These are phyloP conservation scores for Drosophila melanica DNA, from an alignment of 1,140 invertebrate species.

Conservation along the genomic window DNA sequence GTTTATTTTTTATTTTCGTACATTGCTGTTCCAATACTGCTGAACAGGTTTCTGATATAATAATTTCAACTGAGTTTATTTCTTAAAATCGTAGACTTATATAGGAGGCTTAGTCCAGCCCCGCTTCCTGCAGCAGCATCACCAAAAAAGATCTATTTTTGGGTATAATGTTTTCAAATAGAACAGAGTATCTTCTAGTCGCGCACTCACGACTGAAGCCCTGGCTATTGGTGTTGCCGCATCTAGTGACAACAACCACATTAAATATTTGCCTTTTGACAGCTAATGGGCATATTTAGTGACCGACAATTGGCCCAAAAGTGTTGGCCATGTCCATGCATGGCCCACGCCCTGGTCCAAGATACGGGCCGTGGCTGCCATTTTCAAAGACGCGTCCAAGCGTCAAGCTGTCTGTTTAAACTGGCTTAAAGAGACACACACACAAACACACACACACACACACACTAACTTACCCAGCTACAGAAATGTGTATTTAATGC, in stretches of 20 bases:
- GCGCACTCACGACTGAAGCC: too few relatives aligned
- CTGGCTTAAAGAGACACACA: slow-evolving; percentile 12
- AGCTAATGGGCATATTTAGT: slow-evolving; percentile 77
- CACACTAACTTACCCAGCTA: slow-evolving; percentile 15
- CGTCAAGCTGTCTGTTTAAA: slow-evolving; percentile 74
- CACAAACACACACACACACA: background rate
- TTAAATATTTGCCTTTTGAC: slow-evolving; percentile 77
- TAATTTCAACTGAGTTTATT: too few relatives aligned
- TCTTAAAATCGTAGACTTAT: too few relatives aligned
- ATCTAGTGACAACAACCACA: slow-evolving; percentile 52
- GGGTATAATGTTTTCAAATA: too few relatives aligned
- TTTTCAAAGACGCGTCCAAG: slow-evolving; percentile 22
- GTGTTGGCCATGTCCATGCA: slow-evolving; percentile 2
- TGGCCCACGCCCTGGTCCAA: background rate
- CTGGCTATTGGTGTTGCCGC: slow-evolving; percentile 26
- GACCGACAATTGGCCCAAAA: slow-evolving; percentile 43
- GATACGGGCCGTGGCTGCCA: slow-evolving; percentile 16
- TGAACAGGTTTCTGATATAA: too few relatives aligned
- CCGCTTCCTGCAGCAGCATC: too few relatives aligned
- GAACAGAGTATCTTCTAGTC: too few relatives aligned
- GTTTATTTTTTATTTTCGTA: too few relatives aligned
- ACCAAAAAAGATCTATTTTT: too few relatives aligned
- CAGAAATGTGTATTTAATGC: slow-evolving; percentile 19
- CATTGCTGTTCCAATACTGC: too few relatives aligned
- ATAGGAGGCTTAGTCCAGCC: too few relatives aligned